A percentile compares a stretch with the other conserved stretches of the same genome.
phyloP scores from a whole-genome alignment of 1,140 invertebrate genomes.

The Acromyrmex echinatior region DNA sequence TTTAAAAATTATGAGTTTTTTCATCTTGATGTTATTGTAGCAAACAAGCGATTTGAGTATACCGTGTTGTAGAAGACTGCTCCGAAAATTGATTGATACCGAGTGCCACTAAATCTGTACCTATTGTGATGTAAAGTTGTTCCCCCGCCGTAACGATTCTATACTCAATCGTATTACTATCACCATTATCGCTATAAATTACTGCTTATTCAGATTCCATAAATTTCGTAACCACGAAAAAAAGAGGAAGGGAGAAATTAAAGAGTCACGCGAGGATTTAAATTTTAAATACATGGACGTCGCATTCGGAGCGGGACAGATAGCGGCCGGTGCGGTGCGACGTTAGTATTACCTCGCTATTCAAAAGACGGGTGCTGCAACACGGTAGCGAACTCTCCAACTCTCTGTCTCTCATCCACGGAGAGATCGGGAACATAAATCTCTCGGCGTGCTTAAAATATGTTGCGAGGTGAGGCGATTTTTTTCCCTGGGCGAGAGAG shows the following conservation, averaged over 20 bases:
- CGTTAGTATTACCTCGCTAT: slow-evolving; percentile 55
- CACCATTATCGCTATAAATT: slow-evolving; percentile 37
- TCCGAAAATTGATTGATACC: background rate
- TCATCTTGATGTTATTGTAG: too few species aligned
- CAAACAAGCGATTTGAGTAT: too few species aligned
- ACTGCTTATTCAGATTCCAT: slow-evolving; percentile 38
- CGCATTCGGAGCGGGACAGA: slow-evolving; percentile 48
- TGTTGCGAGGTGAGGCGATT: slow-evolving; percentile 56
- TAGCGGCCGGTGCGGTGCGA: slow-evolving; percentile 20
- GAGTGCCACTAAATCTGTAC: background rate
- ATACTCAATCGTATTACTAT: background rate
- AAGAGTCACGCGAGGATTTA: slow-evolving; percentile 53
- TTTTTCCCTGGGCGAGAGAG: slow-evolving; percentile 11
- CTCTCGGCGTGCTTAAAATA: slow-evolving; percentile 55
- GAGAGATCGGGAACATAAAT: slow-evolving; percentile 56
- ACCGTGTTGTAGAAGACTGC: background rate
- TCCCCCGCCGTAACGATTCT: background rate
- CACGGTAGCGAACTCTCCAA: slow-evolving; percentile 51
- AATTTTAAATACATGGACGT: slow-evolving; percentile 53
- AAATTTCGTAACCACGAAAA: slow-evolving; percentile 9
- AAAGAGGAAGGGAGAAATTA: slow-evolving; percentile 27
- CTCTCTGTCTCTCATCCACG: slow-evolving; percentile 57
- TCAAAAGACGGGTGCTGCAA: slow-evolving; percentile 42
- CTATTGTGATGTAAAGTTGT: slow-evolving; percentile 20
- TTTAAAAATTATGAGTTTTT: too few species aligned